These are phyloP conservation scores for Drosophila eohydei DNA, from an alignment of 2,888 invertebrate species.

Conservation along the genomic window DNA sequence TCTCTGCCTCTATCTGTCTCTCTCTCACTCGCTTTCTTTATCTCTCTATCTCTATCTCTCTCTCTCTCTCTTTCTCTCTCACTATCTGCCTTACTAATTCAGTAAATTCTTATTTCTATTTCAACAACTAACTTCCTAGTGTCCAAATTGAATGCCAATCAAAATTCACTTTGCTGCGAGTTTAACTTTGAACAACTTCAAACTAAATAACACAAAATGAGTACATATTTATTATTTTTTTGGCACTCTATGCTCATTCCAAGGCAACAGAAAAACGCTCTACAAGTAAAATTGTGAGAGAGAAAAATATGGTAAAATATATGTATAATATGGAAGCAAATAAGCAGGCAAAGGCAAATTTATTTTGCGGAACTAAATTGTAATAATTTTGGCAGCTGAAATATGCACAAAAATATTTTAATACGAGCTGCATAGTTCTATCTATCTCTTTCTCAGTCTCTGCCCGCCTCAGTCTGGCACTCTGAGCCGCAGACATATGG, in stretches of 20 bases:
- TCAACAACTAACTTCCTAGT: not conserved
- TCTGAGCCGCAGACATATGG: conserved; percentile 32
- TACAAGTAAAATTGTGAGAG: conserved; percentile 21
- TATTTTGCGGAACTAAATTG: conserved; percentile 81
- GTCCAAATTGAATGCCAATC: not conserved
- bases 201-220: conserved; percentile 19
- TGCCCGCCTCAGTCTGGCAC: not conserved
- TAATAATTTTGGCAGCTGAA: conserved; percentile 80
- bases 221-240: conserved; percentile 34
- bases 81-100: too few species aligned
- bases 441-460: not conserved
- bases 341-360: conserved; percentile 58
- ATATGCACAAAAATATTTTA: conserved; percentile 73
- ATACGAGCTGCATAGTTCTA: conserved; percentile 40
- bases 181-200: not conserved
- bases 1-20: not conserved
- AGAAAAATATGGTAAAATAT: conserved; percentile 9
- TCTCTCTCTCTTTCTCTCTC: not conserved
- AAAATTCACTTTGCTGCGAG: not conserved
- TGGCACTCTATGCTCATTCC: conserved; percentile 59
- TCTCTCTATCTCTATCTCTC: not conserved
- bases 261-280: conserved; percentile 22
- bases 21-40: not conserved
- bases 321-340: conserved; percentile 26
- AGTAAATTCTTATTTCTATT: too few species aligned